These are phyloP conservation scores for Cardinalis cardinalis DNA, from an alignment of 2,113 vertebrate species.

Conservation along the genomic window DNA sequence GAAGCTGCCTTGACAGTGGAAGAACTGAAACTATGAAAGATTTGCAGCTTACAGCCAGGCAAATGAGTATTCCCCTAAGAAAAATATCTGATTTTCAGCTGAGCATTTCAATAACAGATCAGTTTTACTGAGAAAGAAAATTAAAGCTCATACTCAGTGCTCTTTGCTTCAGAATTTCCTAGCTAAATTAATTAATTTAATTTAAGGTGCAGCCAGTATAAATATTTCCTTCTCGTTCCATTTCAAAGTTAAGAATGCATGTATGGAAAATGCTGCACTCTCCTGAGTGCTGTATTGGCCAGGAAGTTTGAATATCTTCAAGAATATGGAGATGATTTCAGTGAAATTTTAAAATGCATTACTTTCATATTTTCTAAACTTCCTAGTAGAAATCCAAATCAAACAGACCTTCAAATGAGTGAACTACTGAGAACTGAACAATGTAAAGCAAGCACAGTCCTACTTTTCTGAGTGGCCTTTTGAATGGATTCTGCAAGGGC, in stretches of 20 bases:
- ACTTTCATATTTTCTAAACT: not conserved
- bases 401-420: not conserved
- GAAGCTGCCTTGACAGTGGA: slow-evolving; percentile 2
- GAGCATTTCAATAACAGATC: not conserved
- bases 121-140: not conserved
- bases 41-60: not conserved
- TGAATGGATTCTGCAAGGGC: not conserved
- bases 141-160: not conserved
- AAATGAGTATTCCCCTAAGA: not conserved
- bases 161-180: not conserved
- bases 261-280: not conserved
- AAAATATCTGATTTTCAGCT: not conserved
- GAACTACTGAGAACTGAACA: not conserved
- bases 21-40: not conserved
- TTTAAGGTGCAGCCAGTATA: not conserved
- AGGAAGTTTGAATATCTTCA: not conserved
- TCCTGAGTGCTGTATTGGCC: not conserved
- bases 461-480: not conserved
- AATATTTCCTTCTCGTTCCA: not conserved
- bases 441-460: not conserved
- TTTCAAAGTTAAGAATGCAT: not conserved
- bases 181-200: not conserved
- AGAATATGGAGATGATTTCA: not conserved
- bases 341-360: not conserved
- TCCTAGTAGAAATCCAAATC: not conserved